Conservation (phyloP, 2,797 vertebrate species). For the Clarias fuscus region DNA sequence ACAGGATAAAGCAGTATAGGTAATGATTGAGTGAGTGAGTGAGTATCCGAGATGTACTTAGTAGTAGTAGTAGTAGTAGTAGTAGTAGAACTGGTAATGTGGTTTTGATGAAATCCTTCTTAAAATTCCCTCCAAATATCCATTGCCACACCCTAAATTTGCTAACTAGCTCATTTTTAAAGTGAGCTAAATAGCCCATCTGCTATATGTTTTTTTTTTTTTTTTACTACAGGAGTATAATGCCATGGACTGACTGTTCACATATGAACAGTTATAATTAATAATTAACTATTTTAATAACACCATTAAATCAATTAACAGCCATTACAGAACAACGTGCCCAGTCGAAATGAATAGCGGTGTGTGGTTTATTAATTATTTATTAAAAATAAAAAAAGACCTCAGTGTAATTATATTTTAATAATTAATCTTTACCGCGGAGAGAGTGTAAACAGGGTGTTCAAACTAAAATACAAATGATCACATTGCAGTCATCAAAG, state of each 20-base stretch:
- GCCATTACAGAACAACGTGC: not conserved
- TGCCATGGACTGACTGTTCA: not conserved
- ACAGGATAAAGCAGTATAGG: too few species aligned
- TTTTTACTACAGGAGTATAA: not conserved
- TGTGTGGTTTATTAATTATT: not conserved
- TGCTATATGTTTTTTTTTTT: not conserved
- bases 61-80: too few species aligned
- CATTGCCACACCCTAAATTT: not conserved
- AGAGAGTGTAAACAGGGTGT: not conserved
- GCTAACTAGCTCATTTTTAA: too few species aligned
- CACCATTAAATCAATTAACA: not conserved
- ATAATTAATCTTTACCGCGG: not conserved
- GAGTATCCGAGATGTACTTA: too few species aligned
- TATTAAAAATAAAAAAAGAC: too few species aligned
- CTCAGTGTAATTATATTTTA: conserved; percentile 20
- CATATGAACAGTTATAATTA: not conserved
- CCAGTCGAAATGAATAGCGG: not conserved
- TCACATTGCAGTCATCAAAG: not conserved
- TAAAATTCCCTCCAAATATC: not conserved
- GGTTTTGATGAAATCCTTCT: too few species aligned
- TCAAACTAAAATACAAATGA: not conserved
- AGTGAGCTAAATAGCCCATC: not conserved
- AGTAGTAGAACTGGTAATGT: too few species aligned
- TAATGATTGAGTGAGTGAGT: too few species aligned
- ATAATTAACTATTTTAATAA: not conserved